phyloP scores from a whole-genome alignment of 2,113 vertebrate species.

The Egretta garzetta region DNA sequence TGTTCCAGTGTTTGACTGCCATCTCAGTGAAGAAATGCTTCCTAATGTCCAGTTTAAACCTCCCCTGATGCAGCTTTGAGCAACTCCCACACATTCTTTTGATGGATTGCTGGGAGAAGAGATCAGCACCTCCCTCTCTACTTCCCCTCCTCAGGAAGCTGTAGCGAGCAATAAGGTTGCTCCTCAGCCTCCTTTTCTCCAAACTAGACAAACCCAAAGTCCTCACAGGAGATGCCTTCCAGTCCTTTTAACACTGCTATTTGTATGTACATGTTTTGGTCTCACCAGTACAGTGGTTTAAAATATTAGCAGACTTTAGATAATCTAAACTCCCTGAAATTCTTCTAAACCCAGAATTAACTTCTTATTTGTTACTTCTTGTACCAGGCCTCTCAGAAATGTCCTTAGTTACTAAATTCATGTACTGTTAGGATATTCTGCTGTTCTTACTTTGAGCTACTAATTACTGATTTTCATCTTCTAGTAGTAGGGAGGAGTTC shows the following conservation, averaged over 20 bases:
- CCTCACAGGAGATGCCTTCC: not conserved
- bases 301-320: not conserved
- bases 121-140: not conserved
- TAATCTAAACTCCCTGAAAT: not conserved
- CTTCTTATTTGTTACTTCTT: not conserved
- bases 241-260: not conserved
- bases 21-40: not conserved
- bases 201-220: not conserved
- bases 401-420: not conserved
- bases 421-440: not conserved
- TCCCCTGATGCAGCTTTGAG: not conserved
- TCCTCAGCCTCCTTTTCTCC: not conserved
- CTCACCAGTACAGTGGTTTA: not conserved
- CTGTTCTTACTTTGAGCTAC: not conserved
- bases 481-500: not conserved
- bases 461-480: not conserved
- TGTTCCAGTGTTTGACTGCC: not conserved
- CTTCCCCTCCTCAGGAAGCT: not conserved
- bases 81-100: rapidly evolving
- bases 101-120: not conserved
- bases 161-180: not conserved
- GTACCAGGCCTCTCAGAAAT: not conserved
- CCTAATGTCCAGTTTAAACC: not conserved
- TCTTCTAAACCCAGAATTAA: not conserved
- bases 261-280: not conserved